A percentile compares a stretch with the other conserved stretches of the same genome.
Conservation (phyloP, 1,140 invertebrate species). For the Gryllus bimaculatus region DNA sequence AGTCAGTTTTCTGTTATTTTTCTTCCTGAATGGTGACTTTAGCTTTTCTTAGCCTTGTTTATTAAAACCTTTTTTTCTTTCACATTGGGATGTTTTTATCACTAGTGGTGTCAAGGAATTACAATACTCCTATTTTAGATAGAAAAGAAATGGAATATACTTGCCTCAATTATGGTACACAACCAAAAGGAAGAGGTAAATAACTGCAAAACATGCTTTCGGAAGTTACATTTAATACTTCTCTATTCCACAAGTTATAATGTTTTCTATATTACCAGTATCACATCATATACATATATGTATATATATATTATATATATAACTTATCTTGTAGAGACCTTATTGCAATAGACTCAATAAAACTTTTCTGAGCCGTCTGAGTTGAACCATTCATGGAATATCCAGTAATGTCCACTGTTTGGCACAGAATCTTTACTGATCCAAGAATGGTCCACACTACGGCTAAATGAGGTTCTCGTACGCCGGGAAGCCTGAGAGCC, state of each 20-base stretch:
- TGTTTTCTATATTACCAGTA: slow-evolving; percentile 16
- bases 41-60: too few species aligned
- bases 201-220: slow-evolving; percentile 12
- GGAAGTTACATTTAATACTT: slow-evolving; percentile 22
- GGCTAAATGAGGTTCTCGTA: slow-evolving; percentile 5
- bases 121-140: too few species aligned
- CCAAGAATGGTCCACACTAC: slow-evolving; percentile 17
- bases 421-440: slow-evolving; percentile 10
- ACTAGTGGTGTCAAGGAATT: too few species aligned
- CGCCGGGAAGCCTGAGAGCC: slow-evolving; percentile 15
- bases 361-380: slow-evolving; percentile 12
- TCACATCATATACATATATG: slow-evolving; percentile 22
- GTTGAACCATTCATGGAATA: slow-evolving; percentile 20
- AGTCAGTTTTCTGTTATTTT: too few species aligned
- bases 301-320: slow-evolving; percentile 15
- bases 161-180: too few species aligned
- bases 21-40: too few species aligned
- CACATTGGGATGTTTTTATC: too few species aligned
- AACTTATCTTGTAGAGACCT: slow-evolving; percentile 17
- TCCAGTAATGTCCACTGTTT: slow-evolving; percentile 10
- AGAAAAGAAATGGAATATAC: too few species aligned
- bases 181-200: neutral
- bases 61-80: too few species aligned
- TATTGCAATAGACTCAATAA: slow-evolving; percentile 23
- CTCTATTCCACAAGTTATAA: slow-evolving; percentile 21